These are phyloP conservation scores for Phrynocephalus guinanensis DNA, from an alignment of 2,797 vertebrate species.

Conservation along the genomic window DNA sequence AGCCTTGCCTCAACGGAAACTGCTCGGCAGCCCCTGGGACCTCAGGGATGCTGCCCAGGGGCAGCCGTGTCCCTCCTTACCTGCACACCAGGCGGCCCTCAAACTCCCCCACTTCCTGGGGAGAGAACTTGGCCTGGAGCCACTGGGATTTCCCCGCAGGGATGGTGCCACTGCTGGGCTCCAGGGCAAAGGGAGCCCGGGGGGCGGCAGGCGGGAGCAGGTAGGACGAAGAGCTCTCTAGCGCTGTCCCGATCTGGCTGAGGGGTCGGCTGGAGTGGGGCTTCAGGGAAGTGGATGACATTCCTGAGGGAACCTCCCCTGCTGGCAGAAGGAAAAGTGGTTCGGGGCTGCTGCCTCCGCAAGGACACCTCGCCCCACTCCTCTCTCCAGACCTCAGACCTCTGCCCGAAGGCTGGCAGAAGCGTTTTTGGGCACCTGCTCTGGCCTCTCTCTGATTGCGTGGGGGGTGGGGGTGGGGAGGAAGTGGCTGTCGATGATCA, in stretches of 20 bases:
- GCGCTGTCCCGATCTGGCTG: constrained; percentile 47
- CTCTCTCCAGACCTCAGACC: no score
- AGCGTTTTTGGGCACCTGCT: not conserved
- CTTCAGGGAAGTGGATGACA: not conserved
- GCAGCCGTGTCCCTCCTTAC: constrained; percentile 70
- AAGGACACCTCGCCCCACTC: no score
- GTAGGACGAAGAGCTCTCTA: constrained; percentile 64
- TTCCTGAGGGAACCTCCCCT: constrained; percentile 9
- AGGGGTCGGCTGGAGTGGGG: constrained; percentile 47
- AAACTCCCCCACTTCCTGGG: constrained; percentile 80
- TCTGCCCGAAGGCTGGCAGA: not conserved
- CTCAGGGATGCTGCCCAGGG: no score
- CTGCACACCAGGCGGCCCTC: constrained; percentile 86
- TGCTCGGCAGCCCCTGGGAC: no score
- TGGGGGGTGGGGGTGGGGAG: not conserved
- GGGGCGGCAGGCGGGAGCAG: constrained; percentile 38
- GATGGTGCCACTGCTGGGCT: constrained; percentile 81
- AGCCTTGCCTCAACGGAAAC: no score
- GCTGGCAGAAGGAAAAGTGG: not conserved
- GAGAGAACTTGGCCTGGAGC: constrained; percentile 85
- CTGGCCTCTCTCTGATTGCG: no score
- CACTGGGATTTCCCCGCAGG: constrained; percentile 73
- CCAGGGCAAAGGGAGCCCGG: constrained; percentile 75
- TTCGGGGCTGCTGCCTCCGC: no score
- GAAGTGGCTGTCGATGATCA: no score